Evolutionary conservation across 2,888 invertebrate species (phyloP).

Genomic region (Conops quadrifasciatus): DNA sequence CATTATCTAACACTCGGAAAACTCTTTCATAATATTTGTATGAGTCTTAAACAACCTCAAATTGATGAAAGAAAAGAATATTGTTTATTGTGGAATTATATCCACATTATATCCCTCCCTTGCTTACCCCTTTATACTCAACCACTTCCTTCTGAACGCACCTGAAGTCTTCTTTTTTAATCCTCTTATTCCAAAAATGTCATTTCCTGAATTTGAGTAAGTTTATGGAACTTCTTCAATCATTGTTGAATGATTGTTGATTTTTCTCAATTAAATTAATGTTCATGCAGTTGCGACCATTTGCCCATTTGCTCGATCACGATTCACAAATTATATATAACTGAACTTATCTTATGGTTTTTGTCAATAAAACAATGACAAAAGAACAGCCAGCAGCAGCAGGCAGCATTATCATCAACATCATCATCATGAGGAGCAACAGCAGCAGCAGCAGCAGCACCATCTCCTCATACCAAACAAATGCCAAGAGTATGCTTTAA

Average conservation of each 20-base stretch:
- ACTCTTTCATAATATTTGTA: no score
- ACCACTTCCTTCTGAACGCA: no score
- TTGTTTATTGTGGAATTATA: no score
- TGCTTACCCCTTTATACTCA: no score
- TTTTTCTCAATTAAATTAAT: background rate
- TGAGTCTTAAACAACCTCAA: no score
- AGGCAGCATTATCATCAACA: background rate
- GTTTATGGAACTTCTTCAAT: no score
- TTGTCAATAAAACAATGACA: background rate
- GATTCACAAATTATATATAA: constrained; percentile 16
- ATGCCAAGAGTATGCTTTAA: background rate
- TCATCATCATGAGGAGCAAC: background rate
- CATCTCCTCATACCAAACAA: background rate
- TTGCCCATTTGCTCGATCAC: constrained; percentile 3
- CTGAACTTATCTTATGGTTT: background rate
- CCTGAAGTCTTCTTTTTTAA: background rate
- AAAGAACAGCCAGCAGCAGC: background rate
- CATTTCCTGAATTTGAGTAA: background rate
- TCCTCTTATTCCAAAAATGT: background rate
- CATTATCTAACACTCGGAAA: no score
- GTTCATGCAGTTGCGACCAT: background rate
- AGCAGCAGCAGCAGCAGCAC: background rate
- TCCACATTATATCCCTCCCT: no score
- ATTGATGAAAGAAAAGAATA: no score
- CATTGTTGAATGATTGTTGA: background rate